Conservation (phyloP, 2,113 vertebrate genomes). For the Neolamprologus devosi region DNA sequence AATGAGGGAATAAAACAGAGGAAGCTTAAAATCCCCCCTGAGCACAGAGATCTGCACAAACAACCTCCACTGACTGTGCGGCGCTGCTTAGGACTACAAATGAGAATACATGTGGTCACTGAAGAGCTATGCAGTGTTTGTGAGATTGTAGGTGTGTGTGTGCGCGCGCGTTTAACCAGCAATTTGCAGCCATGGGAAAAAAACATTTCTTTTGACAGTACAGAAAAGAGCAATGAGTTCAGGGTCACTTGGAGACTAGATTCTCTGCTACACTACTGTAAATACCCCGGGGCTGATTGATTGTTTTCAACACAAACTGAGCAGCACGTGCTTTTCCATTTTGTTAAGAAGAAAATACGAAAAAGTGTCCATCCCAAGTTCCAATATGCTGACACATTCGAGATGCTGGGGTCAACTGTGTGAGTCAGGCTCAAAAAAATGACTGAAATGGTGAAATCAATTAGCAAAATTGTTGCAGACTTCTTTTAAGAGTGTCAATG, state of each 20-base stretch:
- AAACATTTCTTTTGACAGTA: background rate
- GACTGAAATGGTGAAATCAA: background rate
- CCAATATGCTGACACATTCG: background rate
- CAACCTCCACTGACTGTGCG: slow-evolving; percentile 38
- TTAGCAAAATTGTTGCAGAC: background rate
- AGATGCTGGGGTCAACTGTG: background rate
- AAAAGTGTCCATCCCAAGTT: background rate
- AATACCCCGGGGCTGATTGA: background rate
- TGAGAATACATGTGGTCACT: background rate
- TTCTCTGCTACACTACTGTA: background rate
- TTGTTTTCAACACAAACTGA: background rate
- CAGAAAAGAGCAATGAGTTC: slow-evolving; percentile 5
- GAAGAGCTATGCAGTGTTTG: slow-evolving; percentile 16
- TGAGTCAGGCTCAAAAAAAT: background rate
- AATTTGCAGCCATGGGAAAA: slow-evolving; percentile 8
- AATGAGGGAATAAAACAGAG: slow-evolving; percentile 77
- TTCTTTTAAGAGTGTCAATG: background rate
- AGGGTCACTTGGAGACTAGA: background rate
- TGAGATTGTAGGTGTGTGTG: background rate
- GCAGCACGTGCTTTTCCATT: background rate
- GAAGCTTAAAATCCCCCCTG: slow-evolving; percentile 68
- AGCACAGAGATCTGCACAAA: slow-evolving; percentile 58
- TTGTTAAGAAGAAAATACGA: background rate
- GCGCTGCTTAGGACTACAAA: background rate
- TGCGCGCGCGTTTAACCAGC: background rate